phyloP scores from a whole-genome alignment of 2,888 invertebrate genomes.

The Rhamnusium bicolor region DNA sequence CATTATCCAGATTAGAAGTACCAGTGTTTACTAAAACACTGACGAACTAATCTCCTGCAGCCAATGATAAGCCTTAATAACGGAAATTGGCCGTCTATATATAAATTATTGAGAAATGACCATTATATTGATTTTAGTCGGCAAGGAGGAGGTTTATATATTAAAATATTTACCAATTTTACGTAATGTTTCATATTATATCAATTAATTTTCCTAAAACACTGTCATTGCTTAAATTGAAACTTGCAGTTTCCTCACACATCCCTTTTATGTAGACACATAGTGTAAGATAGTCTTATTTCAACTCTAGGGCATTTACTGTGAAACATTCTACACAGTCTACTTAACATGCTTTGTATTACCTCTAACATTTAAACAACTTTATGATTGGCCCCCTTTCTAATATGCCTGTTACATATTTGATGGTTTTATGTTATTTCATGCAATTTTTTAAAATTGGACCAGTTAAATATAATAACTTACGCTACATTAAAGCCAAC shows the following conservation, averaged over 20 bases:
- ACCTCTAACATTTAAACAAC: not conserved
- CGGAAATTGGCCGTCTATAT: too few species aligned
- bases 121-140: too few species aligned
- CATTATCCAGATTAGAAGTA: too few species aligned
- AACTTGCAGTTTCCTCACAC: not conserved
- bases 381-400: not conserved
- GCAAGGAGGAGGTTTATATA: too few species aligned
- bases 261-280: conserved; percentile 5
- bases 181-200: not conserved
- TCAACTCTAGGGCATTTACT: conserved; percentile 3
- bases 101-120: too few species aligned
- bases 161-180: not conserved
- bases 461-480: too few species aligned
- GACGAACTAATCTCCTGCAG: too few species aligned
- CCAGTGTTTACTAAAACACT: too few species aligned
- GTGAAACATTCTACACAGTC: conserved; percentile 4
- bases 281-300: conserved; percentile 6
- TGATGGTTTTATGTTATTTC: not conserved
- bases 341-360: conserved; percentile 17
- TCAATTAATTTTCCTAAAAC: not conserved
- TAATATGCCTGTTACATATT: not conserved
- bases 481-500: too few species aligned
- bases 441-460: not conserved
- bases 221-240: not conserved
- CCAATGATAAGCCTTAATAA: too few species aligned